Percentiles rank a stretch among this genome's conserved stretches.
Conservation (phyloP, 1,140 invertebrate species). For the Lepidurus apus region DNA sequence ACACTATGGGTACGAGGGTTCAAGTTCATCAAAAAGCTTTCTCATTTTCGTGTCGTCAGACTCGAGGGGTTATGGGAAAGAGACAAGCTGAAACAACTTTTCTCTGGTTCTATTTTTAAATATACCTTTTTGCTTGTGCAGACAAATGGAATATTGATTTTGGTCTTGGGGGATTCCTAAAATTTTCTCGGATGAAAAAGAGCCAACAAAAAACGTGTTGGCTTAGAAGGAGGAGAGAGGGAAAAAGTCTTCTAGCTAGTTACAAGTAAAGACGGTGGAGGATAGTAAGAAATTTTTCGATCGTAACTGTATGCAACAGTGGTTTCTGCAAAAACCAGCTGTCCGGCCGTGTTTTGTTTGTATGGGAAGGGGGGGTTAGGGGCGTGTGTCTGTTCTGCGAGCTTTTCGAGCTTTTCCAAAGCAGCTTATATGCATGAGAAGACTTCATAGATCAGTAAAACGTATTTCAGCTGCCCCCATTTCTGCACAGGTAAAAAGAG, state of each 20-base stretch:
- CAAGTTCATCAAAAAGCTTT: conserved; percentile 15
- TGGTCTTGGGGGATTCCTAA: not conserved
- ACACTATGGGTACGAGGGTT: not conserved
- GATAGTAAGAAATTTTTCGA: not conserved
- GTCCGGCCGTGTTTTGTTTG: not conserved
- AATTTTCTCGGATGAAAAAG: not conserved
- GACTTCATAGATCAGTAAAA: conserved; percentile 3
- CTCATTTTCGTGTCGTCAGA: not conserved
- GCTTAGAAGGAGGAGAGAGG: not conserved
- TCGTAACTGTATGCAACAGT: not conserved
- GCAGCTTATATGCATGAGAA: not conserved
- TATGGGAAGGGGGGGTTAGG: not conserved
- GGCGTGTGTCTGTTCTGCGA: not conserved
- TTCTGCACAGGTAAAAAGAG: not conserved
- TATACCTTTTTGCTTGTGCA: conserved; percentile 6
- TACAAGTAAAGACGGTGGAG: too few species aligned
- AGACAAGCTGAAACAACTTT: conserved; percentile 2
- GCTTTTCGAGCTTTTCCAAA: not conserved
- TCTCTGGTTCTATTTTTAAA: conserved; percentile 6
- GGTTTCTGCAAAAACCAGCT: not conserved
- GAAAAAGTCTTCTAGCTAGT: not conserved
- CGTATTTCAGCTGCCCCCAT: not conserved
- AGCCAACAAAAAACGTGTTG: not conserved
- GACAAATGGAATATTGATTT: conserved; percentile 12
- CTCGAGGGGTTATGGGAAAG: not conserved